Percentiles rank a stretch among this genome's conserved stretches.
phyloP scores from a whole-genome alignment of 1,140 invertebrate genomes.

The Anoplolepis gracilipes region DNA sequence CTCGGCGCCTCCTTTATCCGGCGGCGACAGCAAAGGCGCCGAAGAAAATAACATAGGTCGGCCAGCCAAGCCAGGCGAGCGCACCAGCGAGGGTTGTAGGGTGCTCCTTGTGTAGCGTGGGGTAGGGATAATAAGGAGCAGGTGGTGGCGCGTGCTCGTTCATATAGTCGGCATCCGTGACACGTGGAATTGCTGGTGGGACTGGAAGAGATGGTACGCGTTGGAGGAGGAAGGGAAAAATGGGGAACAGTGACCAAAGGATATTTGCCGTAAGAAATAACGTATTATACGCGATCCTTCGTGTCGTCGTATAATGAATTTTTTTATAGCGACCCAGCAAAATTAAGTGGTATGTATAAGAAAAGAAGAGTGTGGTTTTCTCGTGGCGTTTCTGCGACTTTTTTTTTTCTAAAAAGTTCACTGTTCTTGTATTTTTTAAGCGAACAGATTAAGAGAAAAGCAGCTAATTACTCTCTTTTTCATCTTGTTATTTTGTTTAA shows the following conservation, averaged over 20 bases:
- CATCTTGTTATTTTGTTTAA: too few relatives aligned
- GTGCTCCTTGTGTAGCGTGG: slow-evolving; percentile 55
- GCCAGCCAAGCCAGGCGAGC: slow-evolving; percentile 33
- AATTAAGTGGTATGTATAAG: not conserved
- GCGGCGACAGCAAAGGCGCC: slow-evolving; percentile 54
- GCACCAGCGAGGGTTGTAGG: slow-evolving; percentile 59
- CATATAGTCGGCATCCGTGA: slow-evolving; percentile 69
- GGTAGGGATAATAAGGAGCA: slow-evolving; percentile 77
- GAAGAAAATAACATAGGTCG: slow-evolving; percentile 65
- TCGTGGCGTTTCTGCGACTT: not conserved
- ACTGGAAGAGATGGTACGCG: slow-evolving; percentile 48
- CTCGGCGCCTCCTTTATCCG: slow-evolving; percentile 36
- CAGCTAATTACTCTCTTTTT: not conserved
- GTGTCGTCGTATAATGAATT: slow-evolving; percentile 20
- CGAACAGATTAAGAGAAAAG: too few relatives aligned
- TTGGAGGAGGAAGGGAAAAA: slow-evolving; percentile 13
- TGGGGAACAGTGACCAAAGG: not conserved
- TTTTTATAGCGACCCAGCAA: not conserved
- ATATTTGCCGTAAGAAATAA: slow-evolving; percentile 44
- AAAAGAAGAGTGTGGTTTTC: not conserved
- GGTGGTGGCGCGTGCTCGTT: slow-evolving; percentile 77
- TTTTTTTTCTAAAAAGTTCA: not conserved
- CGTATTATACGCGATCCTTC: slow-evolving; percentile 9
- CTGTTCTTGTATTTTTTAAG: too few relatives aligned
- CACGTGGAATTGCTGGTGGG: slow-evolving; percentile 68